A percentile compares a stretch with the other conserved stretches of the same genome.
Conservation (phyloP, 2,113 vertebrate genomes). For the Nannospalax galili region DNA sequence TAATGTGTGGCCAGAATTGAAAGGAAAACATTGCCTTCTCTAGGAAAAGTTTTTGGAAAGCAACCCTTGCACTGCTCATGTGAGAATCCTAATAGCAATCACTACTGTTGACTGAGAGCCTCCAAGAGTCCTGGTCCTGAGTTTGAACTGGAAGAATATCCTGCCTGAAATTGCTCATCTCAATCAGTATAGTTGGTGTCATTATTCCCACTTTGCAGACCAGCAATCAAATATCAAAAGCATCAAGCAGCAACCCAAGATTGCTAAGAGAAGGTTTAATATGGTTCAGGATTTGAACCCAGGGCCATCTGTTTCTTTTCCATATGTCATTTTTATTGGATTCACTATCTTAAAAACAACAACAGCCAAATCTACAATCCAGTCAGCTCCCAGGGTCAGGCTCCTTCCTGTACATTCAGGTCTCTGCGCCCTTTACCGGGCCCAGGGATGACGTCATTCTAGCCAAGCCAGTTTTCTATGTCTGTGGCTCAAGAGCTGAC, state of each 20-base stretch:
- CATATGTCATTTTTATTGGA: conserved; percentile 1
- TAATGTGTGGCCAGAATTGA: not conserved
- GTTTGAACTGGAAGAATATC: not conserved
- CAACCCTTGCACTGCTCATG: not conserved
- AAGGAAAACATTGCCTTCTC: not conserved
- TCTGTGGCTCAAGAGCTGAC: conserved; percentile 80
- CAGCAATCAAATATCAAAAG: conserved; percentile 33
- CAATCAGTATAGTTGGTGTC: not conserved
- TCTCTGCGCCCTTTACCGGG: conserved; percentile 64
- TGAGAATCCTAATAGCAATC: not conserved
- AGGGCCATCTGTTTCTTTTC: conserved; percentile 25
- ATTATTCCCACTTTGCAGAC: not conserved
- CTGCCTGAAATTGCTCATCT: not conserved
- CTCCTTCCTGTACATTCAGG: conserved; percentile 65
- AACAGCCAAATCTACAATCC: conserved; percentile 1
- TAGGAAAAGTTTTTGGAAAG: conserved; percentile 22
- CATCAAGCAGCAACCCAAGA: not conserved
- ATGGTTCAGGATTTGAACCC: conserved; percentile 27
- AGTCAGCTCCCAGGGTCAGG: conserved; percentile 36
- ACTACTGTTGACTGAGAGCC: not conserved
- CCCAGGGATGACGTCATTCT: conserved; percentile 76
- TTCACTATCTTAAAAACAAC: not conserved
- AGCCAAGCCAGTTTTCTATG: conserved; percentile 83
- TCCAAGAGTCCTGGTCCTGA: not conserved
- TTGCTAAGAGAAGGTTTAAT: not conserved